Evolutionary conservation across 1,140 invertebrate species (phyloP).

Genomic region (Sycobia sp.): DNA sequence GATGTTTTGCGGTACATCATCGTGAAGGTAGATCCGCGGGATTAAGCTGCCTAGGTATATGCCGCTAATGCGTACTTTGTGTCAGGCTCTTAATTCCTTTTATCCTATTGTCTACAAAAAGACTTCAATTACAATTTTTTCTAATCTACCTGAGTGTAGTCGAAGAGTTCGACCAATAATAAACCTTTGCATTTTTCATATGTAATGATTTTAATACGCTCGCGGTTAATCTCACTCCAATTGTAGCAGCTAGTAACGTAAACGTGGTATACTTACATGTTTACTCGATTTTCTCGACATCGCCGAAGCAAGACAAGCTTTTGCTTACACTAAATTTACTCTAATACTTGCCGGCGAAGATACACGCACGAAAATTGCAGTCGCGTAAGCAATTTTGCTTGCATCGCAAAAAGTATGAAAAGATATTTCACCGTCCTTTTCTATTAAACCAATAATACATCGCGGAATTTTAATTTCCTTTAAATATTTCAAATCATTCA

Average conservation of each 20-base stretch:
- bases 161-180: background rate
- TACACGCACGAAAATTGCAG: too few relatives aligned
- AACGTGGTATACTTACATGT: background rate
- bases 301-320: background rate
- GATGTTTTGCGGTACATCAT: conserved; percentile 43
- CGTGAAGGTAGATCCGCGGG: conserved; percentile 50
- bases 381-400: conserved; percentile 4
- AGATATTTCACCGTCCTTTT: too few relatives aligned
- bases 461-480: too few relatives aligned
- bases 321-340: too few relatives aligned
- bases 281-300: background rate
- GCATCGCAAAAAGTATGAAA: too few relatives aligned
- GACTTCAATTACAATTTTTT: background rate
- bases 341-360: too few relatives aligned
- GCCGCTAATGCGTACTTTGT: background rate
- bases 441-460: too few relatives aligned
- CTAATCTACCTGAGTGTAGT: background rate
- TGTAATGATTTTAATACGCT: too few relatives aligned
- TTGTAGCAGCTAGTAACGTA: background rate
- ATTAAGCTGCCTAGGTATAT: too few relatives aligned
- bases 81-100: background rate
- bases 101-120: background rate
- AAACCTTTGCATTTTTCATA: too few relatives aligned
- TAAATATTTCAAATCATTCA: too few relatives aligned
- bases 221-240: background rate